Evolutionary conservation across 2,797 vertebrate genomes (phyloP).

Genomic region (Triplophysa bombifrons): DNA sequence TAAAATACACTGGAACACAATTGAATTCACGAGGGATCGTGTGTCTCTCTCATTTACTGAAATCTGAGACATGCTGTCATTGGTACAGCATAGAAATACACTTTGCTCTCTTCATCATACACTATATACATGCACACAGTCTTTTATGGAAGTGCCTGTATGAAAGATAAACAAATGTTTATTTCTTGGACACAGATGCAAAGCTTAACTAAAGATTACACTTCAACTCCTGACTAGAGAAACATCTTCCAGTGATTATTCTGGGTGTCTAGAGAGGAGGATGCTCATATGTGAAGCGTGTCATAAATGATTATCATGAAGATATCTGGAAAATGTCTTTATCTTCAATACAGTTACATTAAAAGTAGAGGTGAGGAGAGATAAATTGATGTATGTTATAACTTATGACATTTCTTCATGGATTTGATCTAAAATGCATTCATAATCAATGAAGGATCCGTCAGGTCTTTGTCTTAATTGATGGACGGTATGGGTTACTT

Average conservation of each 20-base stretch:
- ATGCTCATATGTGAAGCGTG: too few species aligned
- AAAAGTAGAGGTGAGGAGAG: too few species aligned
- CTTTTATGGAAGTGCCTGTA: neutral
- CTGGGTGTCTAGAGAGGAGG: too few species aligned
- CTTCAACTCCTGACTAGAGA: too few species aligned
- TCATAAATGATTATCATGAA: neutral
- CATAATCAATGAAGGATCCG: slow-evolving; percentile 27
- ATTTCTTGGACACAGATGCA: too few species aligned
- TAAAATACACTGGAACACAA: slow-evolving; percentile 69
- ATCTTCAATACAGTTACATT: too few species aligned
- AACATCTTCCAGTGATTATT: too few species aligned
- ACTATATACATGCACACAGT: neutral
- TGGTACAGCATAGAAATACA: slow-evolving; percentile 72
- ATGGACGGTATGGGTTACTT: slow-evolving; percentile 20
- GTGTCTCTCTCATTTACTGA: slow-evolving; percentile 74
- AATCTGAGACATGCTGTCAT: slow-evolving; percentile 66
- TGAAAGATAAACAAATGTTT: neutral
- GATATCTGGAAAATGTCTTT: neutral
- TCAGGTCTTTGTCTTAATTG: slow-evolving; percentile 63
- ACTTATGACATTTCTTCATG: neutral
- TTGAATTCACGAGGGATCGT: slow-evolving; percentile 73
- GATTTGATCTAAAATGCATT: neutral
- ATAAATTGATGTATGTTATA: too few species aligned
- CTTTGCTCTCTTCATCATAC: slow-evolving; percentile 26
- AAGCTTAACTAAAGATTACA: too few species aligned